Base-by-base conservation (phyloP, 92 coral and sea anemone genomes). In the Micromussa lordhowensis region DNA sequence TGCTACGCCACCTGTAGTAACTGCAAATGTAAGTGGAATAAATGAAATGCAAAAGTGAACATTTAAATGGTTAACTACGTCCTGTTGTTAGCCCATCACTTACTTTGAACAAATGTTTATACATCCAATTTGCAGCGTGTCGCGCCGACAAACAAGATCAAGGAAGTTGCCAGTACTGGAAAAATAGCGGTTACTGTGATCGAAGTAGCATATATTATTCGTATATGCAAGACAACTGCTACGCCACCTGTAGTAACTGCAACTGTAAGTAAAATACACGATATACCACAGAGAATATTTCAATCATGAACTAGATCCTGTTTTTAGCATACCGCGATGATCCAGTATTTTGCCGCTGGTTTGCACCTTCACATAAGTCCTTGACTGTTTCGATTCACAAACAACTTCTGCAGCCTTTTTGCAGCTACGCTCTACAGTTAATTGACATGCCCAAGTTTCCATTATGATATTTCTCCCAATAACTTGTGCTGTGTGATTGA, bases 111-210 rank as follows among this genome's bases (percentile, higher is more conserved):
- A 70, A 70, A 70, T 74, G 36, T 7, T 21, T 21, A 74, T 36
- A 35, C 24, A 26, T 74, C 78, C 35, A 74, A 74, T 74, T 74
- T 74, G 78, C 78, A 74, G 78, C 5, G 78, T 74, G 78, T 15
- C 36, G 40, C 17, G 78, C 36, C 36, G 78, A 74, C 78, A 29
- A 73, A 28, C 78, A 16, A 73, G 78, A 35, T 36, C n/a, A 22
- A 36, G 48, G 78, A 74, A 40, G 7, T 40, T 74, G 78, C 21
- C 36, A 36, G 26, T 36, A 74, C 14, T 74, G 78, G 78, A 74
- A 74, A 22, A 29, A 35, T 24, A n/a, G 24, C 4, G 28, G 28
- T 31, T 54, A 8, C 64, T 78, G 82, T 78, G 4, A 5, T 18
- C 22, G 18, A 9, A 21, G 68, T 4, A 28, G 15, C 40, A 11